Conservation (phyloP, 2,113 vertebrate species). For the Coreoperca whiteheadi region DNA sequence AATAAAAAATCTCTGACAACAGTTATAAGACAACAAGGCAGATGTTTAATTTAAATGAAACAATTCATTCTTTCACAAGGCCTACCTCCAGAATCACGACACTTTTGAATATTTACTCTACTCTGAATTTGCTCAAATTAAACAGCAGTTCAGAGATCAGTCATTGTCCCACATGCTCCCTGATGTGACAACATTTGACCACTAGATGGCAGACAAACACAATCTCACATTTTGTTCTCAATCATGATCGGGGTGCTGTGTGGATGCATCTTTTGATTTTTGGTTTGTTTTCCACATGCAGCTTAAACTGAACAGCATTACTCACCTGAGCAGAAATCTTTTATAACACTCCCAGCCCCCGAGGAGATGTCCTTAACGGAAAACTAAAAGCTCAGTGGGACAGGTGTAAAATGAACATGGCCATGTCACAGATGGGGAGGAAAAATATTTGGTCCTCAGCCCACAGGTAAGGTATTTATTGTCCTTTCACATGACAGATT, state of each 20-base stretch:
- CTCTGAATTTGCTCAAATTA: not conserved
- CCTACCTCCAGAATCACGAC: not conserved
- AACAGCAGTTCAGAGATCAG: not conserved
- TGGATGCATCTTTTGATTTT: not conserved
- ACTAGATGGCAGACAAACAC: conserved; percentile 66
- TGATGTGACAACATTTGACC: conserved; percentile 4
- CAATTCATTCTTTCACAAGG: not conserved
- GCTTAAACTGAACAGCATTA: conserved; percentile 7
- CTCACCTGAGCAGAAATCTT: conserved; percentile 12
- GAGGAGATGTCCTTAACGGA: conserved; percentile 12
- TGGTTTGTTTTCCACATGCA: not conserved
- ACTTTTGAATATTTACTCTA: not conserved
- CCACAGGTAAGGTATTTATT: conserved; percentile 23
- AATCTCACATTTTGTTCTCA: not conserved
- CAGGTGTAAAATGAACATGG: conserved; percentile 27
- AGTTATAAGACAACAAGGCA: not conserved
- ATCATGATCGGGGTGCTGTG: fast-evolving
- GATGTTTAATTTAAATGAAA: not conserved
- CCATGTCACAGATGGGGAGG: conserved; percentile 15
- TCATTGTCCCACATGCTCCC: not conserved
- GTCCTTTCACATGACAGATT: conserved; percentile 25
- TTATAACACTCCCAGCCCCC: not conserved
- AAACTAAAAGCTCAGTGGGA: not conserved
- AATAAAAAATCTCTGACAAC: not conserved
- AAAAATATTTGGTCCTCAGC: conserved; percentile 3